These are phyloP conservation scores for Lutjanus argentimaculatus DNA, from an alignment of 2,797 vertebrate species.

Conservation along the genomic window DNA sequence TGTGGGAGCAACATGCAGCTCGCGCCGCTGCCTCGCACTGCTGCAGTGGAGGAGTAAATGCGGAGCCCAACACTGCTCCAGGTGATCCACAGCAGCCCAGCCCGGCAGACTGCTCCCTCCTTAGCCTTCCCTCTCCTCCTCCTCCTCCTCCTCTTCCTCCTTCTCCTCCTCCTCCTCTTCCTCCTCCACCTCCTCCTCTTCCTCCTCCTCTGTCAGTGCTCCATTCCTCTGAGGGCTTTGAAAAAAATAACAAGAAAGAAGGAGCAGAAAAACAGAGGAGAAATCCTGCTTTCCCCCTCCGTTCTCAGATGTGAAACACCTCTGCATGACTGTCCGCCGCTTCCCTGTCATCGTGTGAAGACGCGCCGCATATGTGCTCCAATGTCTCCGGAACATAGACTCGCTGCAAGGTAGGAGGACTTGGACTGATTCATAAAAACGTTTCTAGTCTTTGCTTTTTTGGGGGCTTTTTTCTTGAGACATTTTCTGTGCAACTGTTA, in stretches of 20 bases:
- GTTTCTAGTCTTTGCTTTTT: conserved; percentile 11
- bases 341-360: conserved; percentile 82
- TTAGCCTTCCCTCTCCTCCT: conserved; percentile 79
- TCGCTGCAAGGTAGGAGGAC: conserved; percentile 82
- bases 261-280: conserved; percentile 71
- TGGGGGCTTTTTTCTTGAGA: conserved; percentile 11
- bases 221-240: conserved; percentile 76
- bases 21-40: conserved; percentile 83
- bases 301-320: conserved; percentile 77
- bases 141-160: conserved; percentile 44
- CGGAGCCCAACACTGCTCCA: conserved; percentile 85
- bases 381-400: conserved; percentile 85
- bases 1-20: conserved; percentile 86
- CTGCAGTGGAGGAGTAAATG: conserved; percentile 89
- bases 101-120: conserved; percentile 84
- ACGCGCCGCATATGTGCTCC: conserved; percentile 81
- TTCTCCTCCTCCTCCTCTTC: conserved; percentile 47
- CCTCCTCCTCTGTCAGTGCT: conserved; percentile 70
- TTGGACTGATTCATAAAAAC: conserved; percentile 40
- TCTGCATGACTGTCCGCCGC: conserved; percentile 76
- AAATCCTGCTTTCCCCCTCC: conserved; percentile 62
- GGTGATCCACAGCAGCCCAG: conserved; percentile 84
- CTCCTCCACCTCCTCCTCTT: conserved; percentile 44
- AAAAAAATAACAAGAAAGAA: conserved; percentile 71
- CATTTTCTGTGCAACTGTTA: conserved; percentile 40